A percentile compares a stretch with the other conserved stretches of the same genome.
These are phyloP conservation scores for Fragum fragum DNA, from an alignment of 2,888 invertebrate genomes.

Conservation along the genomic window DNA sequence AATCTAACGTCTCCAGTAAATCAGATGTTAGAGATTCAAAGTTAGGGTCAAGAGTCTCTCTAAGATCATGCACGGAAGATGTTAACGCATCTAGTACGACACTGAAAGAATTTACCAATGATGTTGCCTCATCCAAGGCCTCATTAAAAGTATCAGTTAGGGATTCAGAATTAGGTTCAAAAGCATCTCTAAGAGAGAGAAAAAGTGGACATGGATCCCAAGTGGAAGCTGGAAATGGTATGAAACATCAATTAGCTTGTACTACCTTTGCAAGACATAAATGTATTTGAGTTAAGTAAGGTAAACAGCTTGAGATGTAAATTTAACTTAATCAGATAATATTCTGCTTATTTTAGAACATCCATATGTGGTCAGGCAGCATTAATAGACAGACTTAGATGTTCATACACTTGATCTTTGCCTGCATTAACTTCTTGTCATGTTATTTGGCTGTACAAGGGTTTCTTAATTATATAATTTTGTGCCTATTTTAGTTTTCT, in stretches of 20 bases:
- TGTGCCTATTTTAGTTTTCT: too few species aligned
- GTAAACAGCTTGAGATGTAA: too few species aligned
- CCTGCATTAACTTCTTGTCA: too few species aligned
- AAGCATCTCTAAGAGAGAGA: constrained; percentile 20
- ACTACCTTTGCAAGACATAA: neutral
- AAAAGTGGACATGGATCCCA: neutral
- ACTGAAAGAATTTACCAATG: constrained; percentile 14
- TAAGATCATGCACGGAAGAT: constrained; percentile 37
- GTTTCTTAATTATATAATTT: too few species aligned
- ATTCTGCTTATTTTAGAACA: too few species aligned
- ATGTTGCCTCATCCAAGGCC: constrained; percentile 37
- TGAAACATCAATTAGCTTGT: neutral
- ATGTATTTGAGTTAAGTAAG: neutral
- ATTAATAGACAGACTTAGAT: too few species aligned
- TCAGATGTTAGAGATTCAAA: neutral
- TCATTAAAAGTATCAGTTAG: constrained; percentile 39
- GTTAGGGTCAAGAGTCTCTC: constrained; percentile 44
- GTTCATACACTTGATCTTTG: too few species aligned
- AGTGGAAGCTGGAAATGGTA: constrained; percentile 13
- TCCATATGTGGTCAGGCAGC: too few species aligned
- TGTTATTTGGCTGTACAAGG: too few species aligned
- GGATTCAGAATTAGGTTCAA: constrained; percentile 27
- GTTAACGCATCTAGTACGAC: neutral
- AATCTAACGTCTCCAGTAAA: neutral
- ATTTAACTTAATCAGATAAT: too few species aligned